Evolutionary conservation across 2,888 invertebrate genomes (phyloP).

Genomic region (Neoscelio sp.): DNA sequence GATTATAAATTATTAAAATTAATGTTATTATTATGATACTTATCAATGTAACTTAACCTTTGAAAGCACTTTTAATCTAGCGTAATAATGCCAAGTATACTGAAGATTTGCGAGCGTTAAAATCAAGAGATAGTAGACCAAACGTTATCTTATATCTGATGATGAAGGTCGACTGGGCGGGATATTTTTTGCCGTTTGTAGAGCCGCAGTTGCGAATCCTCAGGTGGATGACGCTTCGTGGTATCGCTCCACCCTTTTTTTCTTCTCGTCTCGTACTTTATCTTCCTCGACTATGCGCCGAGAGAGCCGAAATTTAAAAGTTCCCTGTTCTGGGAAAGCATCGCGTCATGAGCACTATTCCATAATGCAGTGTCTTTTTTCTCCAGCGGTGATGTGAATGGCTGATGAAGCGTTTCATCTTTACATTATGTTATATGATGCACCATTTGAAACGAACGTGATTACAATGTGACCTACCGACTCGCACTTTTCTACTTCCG

Average conservation of each 20-base stretch:
- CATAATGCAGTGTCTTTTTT: slow-evolving; percentile 35
- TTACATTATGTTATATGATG: too few relatives aligned
- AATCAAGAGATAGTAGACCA: slow-evolving; percentile 42
- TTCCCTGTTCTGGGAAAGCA: slow-evolving; percentile 58
- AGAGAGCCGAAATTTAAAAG: slow-evolving; percentile 51
- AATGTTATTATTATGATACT: too few relatives aligned
- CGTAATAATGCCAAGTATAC: neutral
- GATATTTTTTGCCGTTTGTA: slow-evolving; percentile 58
- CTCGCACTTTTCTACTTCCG: too few relatives aligned
- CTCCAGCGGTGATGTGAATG: slow-evolving; percentile 1
- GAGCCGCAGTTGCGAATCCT: slow-evolving; percentile 61
- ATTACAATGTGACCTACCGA: too few relatives aligned
- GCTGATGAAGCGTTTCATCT: slow-evolving; percentile 27
- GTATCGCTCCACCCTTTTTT: slow-evolving; percentile 50
- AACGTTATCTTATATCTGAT: slow-evolving; percentile 60
- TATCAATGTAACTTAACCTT: too few relatives aligned
- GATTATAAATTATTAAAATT: too few relatives aligned
- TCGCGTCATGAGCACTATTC: slow-evolving; percentile 42
- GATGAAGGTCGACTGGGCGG: slow-evolving; percentile 38
- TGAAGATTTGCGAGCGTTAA: slow-evolving; percentile 39
- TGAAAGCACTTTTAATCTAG: slow-evolving; percentile 11
- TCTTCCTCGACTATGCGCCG: slow-evolving; percentile 48
- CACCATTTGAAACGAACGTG: too few relatives aligned
- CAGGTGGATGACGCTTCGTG: slow-evolving; percentile 63
- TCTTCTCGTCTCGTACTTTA: slow-evolving; percentile 57